Base-by-base conservation (phyloP, 2,113 vertebrate genomes). In the Apodemus speciosus region DNA sequence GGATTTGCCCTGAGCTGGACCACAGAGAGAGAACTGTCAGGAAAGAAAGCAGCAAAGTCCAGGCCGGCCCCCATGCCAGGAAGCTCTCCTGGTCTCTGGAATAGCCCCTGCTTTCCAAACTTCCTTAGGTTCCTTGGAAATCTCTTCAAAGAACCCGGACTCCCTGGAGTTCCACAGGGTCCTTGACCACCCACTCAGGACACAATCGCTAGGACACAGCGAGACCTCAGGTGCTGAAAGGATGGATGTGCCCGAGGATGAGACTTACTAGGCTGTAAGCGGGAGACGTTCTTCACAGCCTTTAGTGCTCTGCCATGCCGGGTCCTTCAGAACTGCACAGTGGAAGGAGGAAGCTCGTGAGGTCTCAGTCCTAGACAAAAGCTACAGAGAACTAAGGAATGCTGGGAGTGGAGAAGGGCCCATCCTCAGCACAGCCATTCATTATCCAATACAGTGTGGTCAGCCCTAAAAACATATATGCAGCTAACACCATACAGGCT, bases 211-310 rank as follows among this genome's bases (percentile, higher is more conserved):
- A 43, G 18, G 43, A 85, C 43, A 35, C 1, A 16, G 58, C 43
- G 64, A 23, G 81, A 66, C 1, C 7, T 27, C 21, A 30, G 20
- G 2, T 56, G 27, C 0, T 25, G 76, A n/a, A 30, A 16, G 80
- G 35, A 79, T 1, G 20, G 46, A 0, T 6, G 14, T 18, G 53
- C 30, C n/a, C 4, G 1, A 81, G 60, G 46, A 58, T 16, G 35
- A 4, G 21, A 0, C 0, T 0, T 10, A 9, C 1, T 0, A 8
- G 35, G 35, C 11, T 21, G 27, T 0, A 16, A 43, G 4, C 0
- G 1, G 53, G 2, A 25, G 68, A 10, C n/a, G 8, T 2, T 5
- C 43, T 21, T 30, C 30, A 0, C 2, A 18, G 0, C 4, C 86
- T 56, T 35, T 1, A 4, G 25, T 5, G 75, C 66, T 8, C 51